Evolutionary conservation across 2,113 vertebrate species (phyloP).

Genomic region (Octodon degus): DNA sequence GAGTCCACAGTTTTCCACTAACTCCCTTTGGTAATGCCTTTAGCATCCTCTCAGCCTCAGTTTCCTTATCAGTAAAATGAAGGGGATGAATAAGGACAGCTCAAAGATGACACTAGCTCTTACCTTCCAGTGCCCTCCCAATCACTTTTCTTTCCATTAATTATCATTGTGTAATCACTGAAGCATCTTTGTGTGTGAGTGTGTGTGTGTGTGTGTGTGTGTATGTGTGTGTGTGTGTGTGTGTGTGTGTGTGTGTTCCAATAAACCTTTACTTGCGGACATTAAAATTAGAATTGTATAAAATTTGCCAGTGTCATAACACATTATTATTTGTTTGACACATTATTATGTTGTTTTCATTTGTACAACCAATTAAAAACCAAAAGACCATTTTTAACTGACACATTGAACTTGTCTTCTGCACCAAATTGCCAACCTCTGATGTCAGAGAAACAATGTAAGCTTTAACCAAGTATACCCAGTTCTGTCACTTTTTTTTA

Average conservation of each 20-base stretch:
- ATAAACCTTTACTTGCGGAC: neutral
- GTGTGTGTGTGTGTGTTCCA: neutral
- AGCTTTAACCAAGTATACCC: neutral
- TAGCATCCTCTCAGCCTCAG: neutral
- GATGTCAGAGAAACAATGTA: neutral
- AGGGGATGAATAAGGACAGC: neutral
- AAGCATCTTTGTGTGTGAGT: neutral
- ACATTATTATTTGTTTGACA: too few relatives aligned
- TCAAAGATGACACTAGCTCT: neutral
- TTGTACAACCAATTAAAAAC: neutral
- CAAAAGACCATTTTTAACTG: neutral
- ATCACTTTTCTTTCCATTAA: neutral
- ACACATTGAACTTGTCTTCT: neutral
- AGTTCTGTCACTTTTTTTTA: neutral
- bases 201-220: too few relatives aligned
- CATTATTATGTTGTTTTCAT: neutral
- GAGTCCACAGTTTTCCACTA: neutral
- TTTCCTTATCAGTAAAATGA: constrained; percentile 51
- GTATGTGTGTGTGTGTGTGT: too few relatives aligned
- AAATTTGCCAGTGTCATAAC: neutral
- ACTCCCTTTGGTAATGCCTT: neutral
- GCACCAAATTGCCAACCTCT: neutral
- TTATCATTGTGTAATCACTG: neutral
- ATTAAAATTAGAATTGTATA: neutral
- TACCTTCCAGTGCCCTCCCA: neutral